These are phyloP conservation scores for Cheilosia vernalis DNA, from an alignment of 2,888 invertebrate species.

Conservation along the genomic window DNA sequence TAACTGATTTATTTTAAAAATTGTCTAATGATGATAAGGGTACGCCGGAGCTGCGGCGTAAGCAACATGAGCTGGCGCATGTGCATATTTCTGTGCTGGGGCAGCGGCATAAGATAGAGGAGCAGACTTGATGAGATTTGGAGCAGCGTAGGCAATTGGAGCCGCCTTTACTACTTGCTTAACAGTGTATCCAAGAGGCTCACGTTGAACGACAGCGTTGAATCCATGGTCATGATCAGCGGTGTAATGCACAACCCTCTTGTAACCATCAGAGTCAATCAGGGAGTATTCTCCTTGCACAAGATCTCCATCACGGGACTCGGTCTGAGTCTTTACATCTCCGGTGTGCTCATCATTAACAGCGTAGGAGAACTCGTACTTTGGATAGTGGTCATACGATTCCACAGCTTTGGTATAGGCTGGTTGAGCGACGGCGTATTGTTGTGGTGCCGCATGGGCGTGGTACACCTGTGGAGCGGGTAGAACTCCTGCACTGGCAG, in stretches of 20 bases:
- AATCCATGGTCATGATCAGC: slow-evolving; percentile 79
- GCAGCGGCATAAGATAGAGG: slow-evolving; percentile 45
- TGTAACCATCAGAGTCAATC: slow-evolving; percentile 85
- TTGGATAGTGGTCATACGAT: slow-evolving; percentile 77
- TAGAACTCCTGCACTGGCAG: slow-evolving; percentile 77
- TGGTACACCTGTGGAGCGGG: slow-evolving; percentile 50
- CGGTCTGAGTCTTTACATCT: slow-evolving; percentile 84
- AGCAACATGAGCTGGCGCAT: slow-evolving; percentile 20
- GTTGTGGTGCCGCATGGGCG: slow-evolving; percentile 44
- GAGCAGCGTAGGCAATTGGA: not conserved
- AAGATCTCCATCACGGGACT: slow-evolving; percentile 85
- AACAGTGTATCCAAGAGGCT: slow-evolving; percentile 70
- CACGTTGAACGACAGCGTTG: slow-evolving; percentile 75
- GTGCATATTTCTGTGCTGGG: not conserved
- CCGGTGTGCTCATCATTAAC: slow-evolving; percentile 82
- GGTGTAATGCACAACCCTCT: slow-evolving; percentile 85
- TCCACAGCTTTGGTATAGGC: slow-evolving; percentile 65
- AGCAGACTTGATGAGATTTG: slow-evolving; percentile 46
- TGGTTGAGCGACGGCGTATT: slow-evolving; percentile 43
- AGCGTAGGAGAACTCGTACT: slow-evolving; percentile 82
- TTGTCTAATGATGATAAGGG: slow-evolving; percentile 35
- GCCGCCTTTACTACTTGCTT: slow-evolving; percentile 47
- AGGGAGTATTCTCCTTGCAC: slow-evolving; percentile 84
- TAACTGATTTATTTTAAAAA: not conserved
- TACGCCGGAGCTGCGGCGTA: slow-evolving; percentile 48